Conservation (phyloP, 2,888 invertebrate genomes). For the Strigamia transsilvanica region DNA sequence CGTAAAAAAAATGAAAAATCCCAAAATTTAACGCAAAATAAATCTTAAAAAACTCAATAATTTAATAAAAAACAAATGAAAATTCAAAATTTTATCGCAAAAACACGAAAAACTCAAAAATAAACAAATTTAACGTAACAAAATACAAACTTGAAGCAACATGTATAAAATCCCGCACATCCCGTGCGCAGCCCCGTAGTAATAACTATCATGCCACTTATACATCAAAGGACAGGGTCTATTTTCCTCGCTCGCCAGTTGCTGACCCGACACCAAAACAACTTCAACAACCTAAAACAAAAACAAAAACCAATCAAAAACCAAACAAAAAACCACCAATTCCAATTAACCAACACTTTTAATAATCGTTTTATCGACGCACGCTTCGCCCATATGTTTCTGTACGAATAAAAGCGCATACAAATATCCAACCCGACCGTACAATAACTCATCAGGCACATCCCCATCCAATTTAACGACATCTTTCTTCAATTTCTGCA, state of each 20-base stretch:
- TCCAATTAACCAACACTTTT: neutral
- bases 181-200: constrained; percentile 91
- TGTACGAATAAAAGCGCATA: constrained; percentile 80
- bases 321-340: too few species aligned
- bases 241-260: constrained; percentile 68
- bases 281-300: constrained; percentile 69
- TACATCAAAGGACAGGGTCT: constrained; percentile 74
- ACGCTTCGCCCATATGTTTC: constrained; percentile 70
- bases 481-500: constrained; percentile 69
- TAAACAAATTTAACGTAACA: neutral
- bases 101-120: too few species aligned
- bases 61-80: too few species aligned
- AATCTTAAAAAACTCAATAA: too few species aligned
- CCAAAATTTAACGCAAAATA: too few species aligned
- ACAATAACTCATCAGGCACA: constrained; percentile 82
- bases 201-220: constrained; percentile 85
- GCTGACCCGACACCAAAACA: constrained; percentile 71
- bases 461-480: constrained; percentile 68
- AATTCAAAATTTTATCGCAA: too few species aligned
- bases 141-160: constrained; percentile 75
- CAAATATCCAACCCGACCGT: constrained; percentile 85
- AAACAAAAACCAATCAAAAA: too few species aligned
- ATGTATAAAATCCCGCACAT: constrained; percentile 83
- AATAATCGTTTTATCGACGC: constrained; percentile 70
- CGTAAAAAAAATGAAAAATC: too few species aligned